Evolutionary conservation across 2,888 invertebrate species (phyloP).

Genomic region (Oscheius sp.): DNA sequence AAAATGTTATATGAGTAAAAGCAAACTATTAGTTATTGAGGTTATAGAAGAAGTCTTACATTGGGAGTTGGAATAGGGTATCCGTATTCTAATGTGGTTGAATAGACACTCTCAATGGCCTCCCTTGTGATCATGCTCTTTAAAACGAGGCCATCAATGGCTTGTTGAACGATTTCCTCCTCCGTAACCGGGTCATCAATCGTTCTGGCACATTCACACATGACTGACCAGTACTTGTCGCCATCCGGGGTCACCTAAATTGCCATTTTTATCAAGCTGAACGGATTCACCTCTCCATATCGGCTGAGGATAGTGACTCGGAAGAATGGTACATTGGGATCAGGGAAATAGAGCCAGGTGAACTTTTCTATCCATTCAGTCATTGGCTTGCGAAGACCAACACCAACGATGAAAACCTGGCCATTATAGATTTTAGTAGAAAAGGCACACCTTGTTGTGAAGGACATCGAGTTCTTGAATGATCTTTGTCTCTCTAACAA

Average conservation of each 20-base stretch:
- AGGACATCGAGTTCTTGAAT: slow-evolving; percentile 56
- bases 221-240: slow-evolving; percentile 69
- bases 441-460: slow-evolving; percentile 57
- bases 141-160: slow-evolving; percentile 65
- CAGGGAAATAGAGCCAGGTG: slow-evolving; percentile 70
- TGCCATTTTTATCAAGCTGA: not conserved
- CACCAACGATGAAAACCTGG: slow-evolving; percentile 67
- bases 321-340: slow-evolving; percentile 68
- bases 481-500: slow-evolving; percentile 64
- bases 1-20: slow-evolving; percentile 31
- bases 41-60: slow-evolving; percentile 33
- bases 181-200: slow-evolving; percentile 62
- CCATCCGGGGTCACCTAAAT: slow-evolving; percentile 61
- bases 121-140: slow-evolving; percentile 67
- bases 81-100: slow-evolving; percentile 64
- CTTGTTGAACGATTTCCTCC: slow-evolving; percentile 61
- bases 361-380: slow-evolving; percentile 62
- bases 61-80: slow-evolving; percentile 69
- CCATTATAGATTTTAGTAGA: not conserved
- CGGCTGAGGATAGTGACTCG: slow-evolving; percentile 66
- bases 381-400: slow-evolving; percentile 66
- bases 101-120: slow-evolving; percentile 64
- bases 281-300: slow-evolving; percentile 62
- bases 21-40: not conserved
- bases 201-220: slow-evolving; percentile 68